phyloP scores from a whole-genome alignment of 30 jellyfish, hydroid and myxozoan species.

The Pseudorhiza aurosa region DNA sequence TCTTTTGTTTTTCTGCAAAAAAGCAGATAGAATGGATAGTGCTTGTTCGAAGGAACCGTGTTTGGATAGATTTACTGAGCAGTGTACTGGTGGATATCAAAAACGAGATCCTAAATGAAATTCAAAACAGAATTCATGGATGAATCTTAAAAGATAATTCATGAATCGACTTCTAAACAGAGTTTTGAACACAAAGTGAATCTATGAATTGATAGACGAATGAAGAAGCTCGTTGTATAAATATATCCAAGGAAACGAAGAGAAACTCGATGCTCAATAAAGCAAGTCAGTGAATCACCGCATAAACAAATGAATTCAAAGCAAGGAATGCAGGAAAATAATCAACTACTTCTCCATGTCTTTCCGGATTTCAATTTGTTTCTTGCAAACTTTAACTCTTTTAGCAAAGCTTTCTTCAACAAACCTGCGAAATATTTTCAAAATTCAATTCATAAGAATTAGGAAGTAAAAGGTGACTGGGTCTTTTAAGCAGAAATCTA shows the following conservation, averaged over 20 bases:
- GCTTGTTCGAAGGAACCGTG: not conserved
- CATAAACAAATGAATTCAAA: not conserved
- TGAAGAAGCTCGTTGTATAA: not conserved
- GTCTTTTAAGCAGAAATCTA: not conserved
- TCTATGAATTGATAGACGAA: not conserved
- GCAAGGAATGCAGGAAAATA: not conserved
- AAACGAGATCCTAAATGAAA: no score
- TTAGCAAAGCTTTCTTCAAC: slow-evolving; percentile 15
- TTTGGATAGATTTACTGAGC: no score
- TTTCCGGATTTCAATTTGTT: slow-evolving; percentile 6
- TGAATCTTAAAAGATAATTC: no score
- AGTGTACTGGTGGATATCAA: no score
- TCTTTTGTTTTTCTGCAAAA: slow-evolving; percentile 36
- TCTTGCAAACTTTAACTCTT: slow-evolving; percentile 2
- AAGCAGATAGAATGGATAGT: not conserved
- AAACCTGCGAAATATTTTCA: no score
- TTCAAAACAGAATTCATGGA: no score
- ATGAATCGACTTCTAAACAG: no score
- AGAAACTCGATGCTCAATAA: not conserved
- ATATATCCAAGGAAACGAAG: not conserved
- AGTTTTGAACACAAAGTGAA: no score
- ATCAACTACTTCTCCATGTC: slow-evolving; percentile 13
- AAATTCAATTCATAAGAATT: no score
- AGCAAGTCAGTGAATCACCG: not conserved
- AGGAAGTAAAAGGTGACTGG: no score